Percentiles rank a stretch among this genome's conserved stretches.
These are phyloP conservation scores for Drosophila monieri DNA, from an alignment of 2,888 invertebrate genomes.

Conservation along the genomic window DNA sequence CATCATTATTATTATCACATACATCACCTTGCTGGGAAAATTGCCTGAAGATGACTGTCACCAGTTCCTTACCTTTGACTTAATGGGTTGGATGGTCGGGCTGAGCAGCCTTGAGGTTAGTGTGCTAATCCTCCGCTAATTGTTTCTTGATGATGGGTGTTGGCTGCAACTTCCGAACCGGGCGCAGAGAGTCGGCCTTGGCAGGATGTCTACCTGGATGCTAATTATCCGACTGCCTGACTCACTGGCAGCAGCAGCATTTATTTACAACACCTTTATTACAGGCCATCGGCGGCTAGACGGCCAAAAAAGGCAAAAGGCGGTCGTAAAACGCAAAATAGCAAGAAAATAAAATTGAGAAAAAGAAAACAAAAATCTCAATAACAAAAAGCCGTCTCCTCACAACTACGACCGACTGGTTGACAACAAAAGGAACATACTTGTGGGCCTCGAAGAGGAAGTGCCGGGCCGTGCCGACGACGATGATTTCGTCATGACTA, in stretches of 20 bases:
- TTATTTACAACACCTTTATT: constrained; percentile 24
- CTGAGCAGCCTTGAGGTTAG: constrained; percentile 11
- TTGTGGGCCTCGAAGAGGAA: constrained; percentile 55
- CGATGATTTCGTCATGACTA: constrained; percentile 62
- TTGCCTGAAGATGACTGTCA: constrained; percentile 23
- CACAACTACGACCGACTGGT: constrained; percentile 11
- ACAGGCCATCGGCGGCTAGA: constrained; percentile 20
- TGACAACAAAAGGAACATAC: constrained; percentile 65
- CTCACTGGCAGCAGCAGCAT: constrained; percentile 47
- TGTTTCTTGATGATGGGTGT: constrained; percentile 69
- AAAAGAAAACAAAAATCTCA: constrained; percentile 30
- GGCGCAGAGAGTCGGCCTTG: constrained; percentile 21
- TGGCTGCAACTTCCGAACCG: constrained; percentile 52
- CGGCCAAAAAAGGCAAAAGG: constrained; percentile 47
- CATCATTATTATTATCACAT: neutral
- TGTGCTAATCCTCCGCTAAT: constrained; percentile 71
- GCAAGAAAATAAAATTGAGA: constrained; percentile 34
- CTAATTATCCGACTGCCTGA: constrained; percentile 58
- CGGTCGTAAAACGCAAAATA: constrained; percentile 50
- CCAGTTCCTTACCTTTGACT: constrained; percentile 3
- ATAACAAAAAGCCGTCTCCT: constrained; percentile 46
- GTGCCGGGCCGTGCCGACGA: constrained; percentile 60
- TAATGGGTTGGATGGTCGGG: constrained; percentile 24
- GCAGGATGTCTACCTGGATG: constrained; percentile 39
- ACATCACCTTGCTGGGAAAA: constrained; percentile 22